Conservation (phyloP, 2,888 invertebrate genomes). For the Amiota communis region DNA sequence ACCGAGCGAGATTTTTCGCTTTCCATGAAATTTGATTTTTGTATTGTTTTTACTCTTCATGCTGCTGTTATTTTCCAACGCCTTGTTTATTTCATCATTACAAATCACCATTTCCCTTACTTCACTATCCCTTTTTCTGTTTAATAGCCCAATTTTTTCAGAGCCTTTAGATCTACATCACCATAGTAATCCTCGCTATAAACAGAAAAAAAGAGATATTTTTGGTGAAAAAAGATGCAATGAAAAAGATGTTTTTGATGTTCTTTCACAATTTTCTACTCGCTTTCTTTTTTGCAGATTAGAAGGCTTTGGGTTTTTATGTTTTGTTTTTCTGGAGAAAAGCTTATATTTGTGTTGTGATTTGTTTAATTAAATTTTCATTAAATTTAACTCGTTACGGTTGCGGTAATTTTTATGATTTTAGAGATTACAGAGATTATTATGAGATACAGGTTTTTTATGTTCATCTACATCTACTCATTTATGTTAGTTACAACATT, state of each 20-base stretch:
- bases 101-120: not conserved
- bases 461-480: not conserved
- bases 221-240: not conserved
- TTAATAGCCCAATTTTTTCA: constrained; percentile 83
- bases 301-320: constrained; percentile 8
- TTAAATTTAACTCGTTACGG: constrained; percentile 25
- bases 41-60: constrained; percentile 30
- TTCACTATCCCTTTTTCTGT: constrained; percentile 17
- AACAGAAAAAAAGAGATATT: constrained; percentile 44
- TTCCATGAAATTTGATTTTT: constrained; percentile 23
- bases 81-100: constrained; percentile 17
- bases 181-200: constrained; percentile 93
- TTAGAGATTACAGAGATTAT: too few species aligned
- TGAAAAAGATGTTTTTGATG: constrained; percentile 32
- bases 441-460: not conserved
- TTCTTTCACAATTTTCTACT: constrained; percentile 39
- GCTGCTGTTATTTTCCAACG: not conserved
- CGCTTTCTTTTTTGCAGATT: constrained; percentile 1
- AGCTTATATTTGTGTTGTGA: constrained; percentile 18
- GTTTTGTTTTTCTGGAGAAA: not conserved
- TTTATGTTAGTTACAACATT: constrained; percentile 15
- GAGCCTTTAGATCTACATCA: constrained; percentile 89
- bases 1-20: not conserved
- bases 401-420: constrained; percentile 20
- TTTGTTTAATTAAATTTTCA: constrained; percentile 45